A percentile compares a stretch with the other conserved stretches of the same genome.
Evolutionary conservation across 2,113 vertebrate species (phyloP).

Genomic region (Gallinago jamesoni): DNA sequence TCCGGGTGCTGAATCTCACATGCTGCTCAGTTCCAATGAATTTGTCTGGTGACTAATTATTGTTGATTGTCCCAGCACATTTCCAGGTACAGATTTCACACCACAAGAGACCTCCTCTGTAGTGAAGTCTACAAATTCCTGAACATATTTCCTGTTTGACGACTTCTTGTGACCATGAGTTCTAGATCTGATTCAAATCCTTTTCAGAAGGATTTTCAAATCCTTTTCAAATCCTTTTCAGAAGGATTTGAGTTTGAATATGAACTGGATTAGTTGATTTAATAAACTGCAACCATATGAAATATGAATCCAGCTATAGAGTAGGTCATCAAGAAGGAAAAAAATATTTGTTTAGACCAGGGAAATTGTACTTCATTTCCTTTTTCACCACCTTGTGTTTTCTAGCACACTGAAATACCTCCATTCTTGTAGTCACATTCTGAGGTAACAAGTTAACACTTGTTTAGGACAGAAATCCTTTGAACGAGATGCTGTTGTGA

Average conservation of each 20-base stretch:
- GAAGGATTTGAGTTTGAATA: neutral
- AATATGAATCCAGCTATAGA: neutral
- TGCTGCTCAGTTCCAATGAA: neutral
- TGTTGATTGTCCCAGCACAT: neutral
- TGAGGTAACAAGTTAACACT: neutral
- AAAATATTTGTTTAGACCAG: neutral
- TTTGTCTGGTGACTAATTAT: neutral
- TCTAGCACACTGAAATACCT: neutral
- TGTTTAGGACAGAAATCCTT: neutral
- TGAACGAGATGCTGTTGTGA: neutral
- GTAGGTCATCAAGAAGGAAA: neutral
- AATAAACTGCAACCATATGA: neutral
- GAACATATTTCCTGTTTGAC: neutral
- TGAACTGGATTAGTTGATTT: neutral
- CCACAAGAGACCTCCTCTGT: neutral
- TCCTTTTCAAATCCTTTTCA: neutral
- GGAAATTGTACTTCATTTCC: neutral
- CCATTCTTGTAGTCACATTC: neutral
- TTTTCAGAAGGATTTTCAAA: neutral
- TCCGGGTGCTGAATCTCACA: neutral
- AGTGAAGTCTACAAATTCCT: neutral
- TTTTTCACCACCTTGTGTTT: neutral
- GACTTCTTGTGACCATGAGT: neutral
- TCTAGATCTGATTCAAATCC: neutral
- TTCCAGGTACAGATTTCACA: neutral